Evolutionary conservation across 1,140 invertebrate genomes (phyloP).

Genomic region (Hermetia illucens): DNA sequence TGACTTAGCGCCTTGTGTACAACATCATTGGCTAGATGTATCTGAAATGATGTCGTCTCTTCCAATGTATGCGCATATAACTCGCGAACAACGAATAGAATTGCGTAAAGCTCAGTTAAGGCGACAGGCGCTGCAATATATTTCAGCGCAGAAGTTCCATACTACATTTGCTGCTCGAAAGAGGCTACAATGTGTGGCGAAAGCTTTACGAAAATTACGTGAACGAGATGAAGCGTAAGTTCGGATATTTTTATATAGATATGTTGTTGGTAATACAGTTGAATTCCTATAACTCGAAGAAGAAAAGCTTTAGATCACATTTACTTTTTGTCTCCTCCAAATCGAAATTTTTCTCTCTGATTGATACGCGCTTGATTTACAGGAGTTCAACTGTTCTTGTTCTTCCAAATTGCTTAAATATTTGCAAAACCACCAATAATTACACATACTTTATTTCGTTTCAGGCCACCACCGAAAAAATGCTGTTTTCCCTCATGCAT

Average conservation of each 20-base stretch:
- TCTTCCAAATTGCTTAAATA: background rate
- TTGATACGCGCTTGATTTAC: background rate
- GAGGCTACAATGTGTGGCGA: conserved; percentile 18
- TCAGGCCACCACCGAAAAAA: conserved; percentile 14
- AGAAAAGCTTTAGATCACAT: background rate
- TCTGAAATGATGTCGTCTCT: conserved; percentile 6
- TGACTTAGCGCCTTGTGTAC: conserved; percentile 6
- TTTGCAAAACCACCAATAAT: too few relatives aligned
- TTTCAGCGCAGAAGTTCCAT: conserved; percentile 6
- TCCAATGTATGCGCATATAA: conserved; percentile 3
- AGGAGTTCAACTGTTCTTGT: background rate
- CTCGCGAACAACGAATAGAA: conserved; percentile 22
- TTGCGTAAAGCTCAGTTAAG: conserved; percentile 15
- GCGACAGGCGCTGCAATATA: conserved; percentile 19
- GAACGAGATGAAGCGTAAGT: conserved; percentile 19
- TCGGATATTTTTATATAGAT: background rate
- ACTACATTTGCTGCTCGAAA: conserved; percentile 17
- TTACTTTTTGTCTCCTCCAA: background rate
- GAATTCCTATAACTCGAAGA: background rate
- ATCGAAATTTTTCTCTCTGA: background rate
- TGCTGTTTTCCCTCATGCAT: conserved; percentile 16
- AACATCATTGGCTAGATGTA: conserved; percentile 17
- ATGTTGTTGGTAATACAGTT: background rate
- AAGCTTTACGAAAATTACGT: conserved; percentile 19
- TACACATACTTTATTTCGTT: conserved; percentile 3